Conservation (phyloP, 2,797 vertebrate species). For the Anabacerthia variegaticeps region DNA sequence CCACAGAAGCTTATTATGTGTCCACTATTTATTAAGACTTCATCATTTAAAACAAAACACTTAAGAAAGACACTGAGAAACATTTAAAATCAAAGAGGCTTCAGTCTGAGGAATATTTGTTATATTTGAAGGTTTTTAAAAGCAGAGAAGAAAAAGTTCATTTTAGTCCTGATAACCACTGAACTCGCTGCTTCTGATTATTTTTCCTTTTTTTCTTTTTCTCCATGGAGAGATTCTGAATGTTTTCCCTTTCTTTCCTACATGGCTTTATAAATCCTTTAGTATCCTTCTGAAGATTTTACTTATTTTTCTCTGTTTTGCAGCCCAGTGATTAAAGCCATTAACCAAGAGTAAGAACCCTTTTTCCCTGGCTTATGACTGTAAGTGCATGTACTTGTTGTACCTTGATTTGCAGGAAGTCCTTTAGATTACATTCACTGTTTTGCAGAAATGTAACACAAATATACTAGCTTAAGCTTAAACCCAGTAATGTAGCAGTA, state of each 20-base stretch:
- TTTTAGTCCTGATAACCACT: slow-evolving; percentile 46
- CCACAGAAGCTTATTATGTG: slow-evolving; percentile 75
- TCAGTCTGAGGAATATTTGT: slow-evolving; percentile 58
- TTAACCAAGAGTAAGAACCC: background rate
- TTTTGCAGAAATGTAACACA: background rate
- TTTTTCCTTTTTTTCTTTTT: slow-evolving; percentile 14
- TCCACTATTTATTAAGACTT: slow-evolving; percentile 72
- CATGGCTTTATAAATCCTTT: slow-evolving; percentile 33
- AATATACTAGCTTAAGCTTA: background rate
- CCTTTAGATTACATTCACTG: background rate
- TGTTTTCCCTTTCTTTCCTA: slow-evolving; percentile 45
- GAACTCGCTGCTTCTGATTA: slow-evolving; percentile 31
- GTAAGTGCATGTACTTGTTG: background rate
- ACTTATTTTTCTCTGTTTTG: slow-evolving; percentile 7
- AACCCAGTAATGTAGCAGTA: background rate
- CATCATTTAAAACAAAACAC: slow-evolving; percentile 74
- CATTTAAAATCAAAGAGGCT: slow-evolving; percentile 67
- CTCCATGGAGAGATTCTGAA: slow-evolving; percentile 20
- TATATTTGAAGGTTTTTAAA: slow-evolving; percentile 58
- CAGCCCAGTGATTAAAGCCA: background rate
- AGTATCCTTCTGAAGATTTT: slow-evolving; percentile 8
- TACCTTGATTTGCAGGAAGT: background rate
- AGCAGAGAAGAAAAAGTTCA: slow-evolving; percentile 13
- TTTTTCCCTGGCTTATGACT: background rate
- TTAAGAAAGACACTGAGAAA: slow-evolving; percentile 70